Evolutionary conservation across 1,140 invertebrate species (phyloP).

Genomic region (Pygmarrhopalites habei): DNA sequence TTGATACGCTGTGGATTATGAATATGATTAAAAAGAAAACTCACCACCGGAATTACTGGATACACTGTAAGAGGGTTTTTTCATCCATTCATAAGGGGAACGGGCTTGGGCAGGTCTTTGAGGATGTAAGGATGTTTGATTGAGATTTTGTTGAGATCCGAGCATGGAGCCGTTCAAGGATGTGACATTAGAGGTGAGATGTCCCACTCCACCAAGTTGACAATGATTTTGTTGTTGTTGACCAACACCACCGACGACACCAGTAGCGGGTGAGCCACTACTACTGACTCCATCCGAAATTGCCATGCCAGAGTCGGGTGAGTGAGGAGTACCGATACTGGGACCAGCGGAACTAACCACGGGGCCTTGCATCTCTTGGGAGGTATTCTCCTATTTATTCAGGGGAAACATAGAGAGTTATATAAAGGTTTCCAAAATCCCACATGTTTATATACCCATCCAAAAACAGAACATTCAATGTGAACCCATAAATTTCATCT

Average conservation of each 20-base stretch:
- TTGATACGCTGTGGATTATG: no score
- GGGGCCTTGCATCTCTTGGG: slow-evolving; percentile 35
- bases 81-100: slow-evolving; percentile 80
- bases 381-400: slow-evolving; percentile 29
- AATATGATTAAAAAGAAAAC: no score
- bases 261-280: slow-evolving; percentile 35
- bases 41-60: slow-evolving; percentile 56
- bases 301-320: slow-evolving; percentile 39
- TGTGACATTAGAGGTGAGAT: slow-evolving; percentile 6
- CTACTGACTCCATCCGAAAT: slow-evolving; percentile 38
- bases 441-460: not conserved
- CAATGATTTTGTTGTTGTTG: slow-evolving; percentile 31
- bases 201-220: slow-evolving; percentile 16
- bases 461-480: not conserved
- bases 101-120: slow-evolving; percentile 56
- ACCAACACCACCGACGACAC: slow-evolving; percentile 8
- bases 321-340: slow-evolving; percentile 34
- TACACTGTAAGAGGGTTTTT: slow-evolving; percentile 65
- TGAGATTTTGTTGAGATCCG: slow-evolving; percentile 33
- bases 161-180: slow-evolving; percentile 21
- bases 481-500: slow-evolving; percentile 7
- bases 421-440: no score
- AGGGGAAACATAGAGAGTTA: no score
- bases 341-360: slow-evolving; percentile 33
- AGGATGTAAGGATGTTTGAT: slow-evolving; percentile 29